Evolutionary conservation across 2,797 vertebrate species (phyloP), one percentile per base, ranked within the genome.

Genomic region (Aphelocoma californica): DNA sequence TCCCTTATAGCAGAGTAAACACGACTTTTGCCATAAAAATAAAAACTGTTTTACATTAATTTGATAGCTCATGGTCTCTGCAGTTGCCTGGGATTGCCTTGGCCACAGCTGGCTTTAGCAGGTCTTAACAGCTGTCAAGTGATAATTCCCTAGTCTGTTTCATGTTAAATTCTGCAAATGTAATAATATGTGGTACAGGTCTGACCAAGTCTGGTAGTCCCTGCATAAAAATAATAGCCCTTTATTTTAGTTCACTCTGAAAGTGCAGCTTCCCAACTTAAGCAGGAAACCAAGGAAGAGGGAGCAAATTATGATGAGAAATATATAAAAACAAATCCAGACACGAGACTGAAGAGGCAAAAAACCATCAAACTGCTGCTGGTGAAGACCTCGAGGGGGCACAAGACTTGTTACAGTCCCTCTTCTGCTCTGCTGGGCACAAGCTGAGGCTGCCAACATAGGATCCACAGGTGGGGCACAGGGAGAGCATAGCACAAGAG

Each of bases 311-410:
- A 3, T 25, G 5, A 47, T 10, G 3, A 88, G 7, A 81, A 86
- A 61, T 8, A 5, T 5, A 36, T 0, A 18, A 40, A 79, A 81
- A 14, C 14, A 58, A 75, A 54, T 14, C 4, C 10, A 65, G 23
- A 31, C 20, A 44, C 0, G 0, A 79, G 28, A 53, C 2, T 4
- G 4, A 72, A 13, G 11, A 23, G 11, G 21, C 17, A 81, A 66
- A 74, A 74, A 84, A 71, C 4, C 6, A 14, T 6, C 0, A 3
- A 48, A n/a, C 9, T 61, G 13, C 38, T 82, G 42, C 47, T 72
- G 5, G 8, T 32, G 16, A 88, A 65, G 38, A 40, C 5, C 17
- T 77, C 0, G 0, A 71, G 9, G 38, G 36, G 6, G 6, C 7
- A 36, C 16, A 64, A 36, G 50, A 12, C 24, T 67, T 67, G 15